These are phyloP conservation scores for Muscidifurax raptorellus DNA, from an alignment of 1,140 invertebrate genomes.

Conservation along the genomic window DNA sequence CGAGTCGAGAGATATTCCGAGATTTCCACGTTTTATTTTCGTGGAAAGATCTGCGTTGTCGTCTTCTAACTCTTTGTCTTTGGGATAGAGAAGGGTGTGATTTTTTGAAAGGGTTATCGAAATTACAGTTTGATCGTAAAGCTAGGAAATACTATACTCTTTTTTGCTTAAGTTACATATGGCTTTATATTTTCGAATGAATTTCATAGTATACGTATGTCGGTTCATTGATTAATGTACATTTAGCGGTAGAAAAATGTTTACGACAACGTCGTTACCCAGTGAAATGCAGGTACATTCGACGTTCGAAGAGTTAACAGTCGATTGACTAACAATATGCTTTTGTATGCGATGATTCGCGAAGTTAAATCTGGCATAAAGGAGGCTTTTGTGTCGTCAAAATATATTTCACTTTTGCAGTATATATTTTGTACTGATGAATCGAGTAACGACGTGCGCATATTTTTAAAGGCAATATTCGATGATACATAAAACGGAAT, in stretches of 20 bases:
- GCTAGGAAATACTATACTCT: too few species aligned
- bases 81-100: background rate
- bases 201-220: too few species aligned
- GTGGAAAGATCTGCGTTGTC: background rate
- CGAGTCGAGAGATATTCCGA: conserved; percentile 31
- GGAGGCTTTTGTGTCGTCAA: background rate
- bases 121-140: too few species aligned
- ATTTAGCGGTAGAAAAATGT: background rate
- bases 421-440: background rate
- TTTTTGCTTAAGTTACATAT: too few species aligned
- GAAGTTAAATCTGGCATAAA: background rate
- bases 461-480: too few species aligned
- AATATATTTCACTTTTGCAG: background rate
- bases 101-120: background rate
- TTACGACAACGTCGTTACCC: background rate
- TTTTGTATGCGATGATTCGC: background rate
- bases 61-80: background rate
- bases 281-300: background rate
- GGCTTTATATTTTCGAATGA: background rate
- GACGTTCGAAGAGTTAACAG: background rate
- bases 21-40: conserved; percentile 37
- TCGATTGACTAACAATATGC: background rate
- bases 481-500: background rate
- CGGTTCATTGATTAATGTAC: background rate
- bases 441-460: background rate